phyloP scores from a whole-genome alignment of 2,113 vertebrate genomes.

The Agapornis roseicollis region DNA sequence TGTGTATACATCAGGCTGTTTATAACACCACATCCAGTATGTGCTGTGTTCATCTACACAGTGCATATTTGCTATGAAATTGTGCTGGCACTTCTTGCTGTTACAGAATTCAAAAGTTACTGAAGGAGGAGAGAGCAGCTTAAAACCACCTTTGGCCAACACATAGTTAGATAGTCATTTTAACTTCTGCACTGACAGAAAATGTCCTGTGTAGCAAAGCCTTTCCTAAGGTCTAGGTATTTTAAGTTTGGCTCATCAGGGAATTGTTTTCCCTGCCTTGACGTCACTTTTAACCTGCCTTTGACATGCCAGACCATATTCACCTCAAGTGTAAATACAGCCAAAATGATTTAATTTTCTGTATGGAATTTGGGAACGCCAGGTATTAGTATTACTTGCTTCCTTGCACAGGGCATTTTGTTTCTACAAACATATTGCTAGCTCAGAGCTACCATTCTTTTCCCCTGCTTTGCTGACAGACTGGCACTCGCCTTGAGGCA shows the following conservation, averaged over 20 bases:
- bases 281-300: not conserved
- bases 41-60: not conserved
- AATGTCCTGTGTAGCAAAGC: not conserved
- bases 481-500: not conserved
- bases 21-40: not conserved
- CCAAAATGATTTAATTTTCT: not conserved
- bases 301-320: not conserved
- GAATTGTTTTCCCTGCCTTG: not conserved
- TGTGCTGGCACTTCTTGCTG: not conserved
- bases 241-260: not conserved
- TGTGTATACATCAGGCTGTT: not conserved
- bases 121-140: not conserved
- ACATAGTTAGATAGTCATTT: not conserved
- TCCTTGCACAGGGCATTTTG: not conserved
- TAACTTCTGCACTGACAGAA: not conserved
- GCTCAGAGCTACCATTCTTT: not conserved
- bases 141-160: not conserved
- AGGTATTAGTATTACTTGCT: not conserved
- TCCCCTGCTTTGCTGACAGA: not conserved
- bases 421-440: rapidly evolving
- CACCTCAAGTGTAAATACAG: not conserved
- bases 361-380: not conserved
- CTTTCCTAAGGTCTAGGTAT: not conserved
- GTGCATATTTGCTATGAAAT: not conserved
- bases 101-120: not conserved